These are phyloP conservation scores for Ptychochromis oligacanthus DNA, from an alignment of 2,113 vertebrate genomes.

Conservation along the genomic window DNA sequence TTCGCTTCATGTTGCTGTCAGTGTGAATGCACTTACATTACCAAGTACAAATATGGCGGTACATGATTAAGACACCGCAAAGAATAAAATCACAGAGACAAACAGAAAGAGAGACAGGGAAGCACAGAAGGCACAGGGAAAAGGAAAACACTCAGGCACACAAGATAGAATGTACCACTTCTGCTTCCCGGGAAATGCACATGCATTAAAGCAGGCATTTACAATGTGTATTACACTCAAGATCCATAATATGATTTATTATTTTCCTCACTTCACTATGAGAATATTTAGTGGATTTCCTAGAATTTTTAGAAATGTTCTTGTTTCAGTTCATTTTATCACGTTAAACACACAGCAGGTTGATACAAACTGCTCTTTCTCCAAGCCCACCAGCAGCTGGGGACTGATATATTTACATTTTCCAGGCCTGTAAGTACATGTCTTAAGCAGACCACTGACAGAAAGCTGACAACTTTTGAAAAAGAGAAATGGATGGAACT, in stretches of 20 bases:
- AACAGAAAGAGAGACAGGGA: neutral
- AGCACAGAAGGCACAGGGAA: neutral
- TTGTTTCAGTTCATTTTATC: slow-evolving; percentile 36
- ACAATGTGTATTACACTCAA: slow-evolving; percentile 70
- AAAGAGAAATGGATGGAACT: slow-evolving; percentile 56
- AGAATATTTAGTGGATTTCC: slow-evolving; percentile 14
- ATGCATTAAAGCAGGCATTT: slow-evolving; percentile 3
- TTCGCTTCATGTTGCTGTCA: neutral
- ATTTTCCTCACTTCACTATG: slow-evolving; percentile 52
- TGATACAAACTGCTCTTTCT: slow-evolving; percentile 47
- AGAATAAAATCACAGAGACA: no score
- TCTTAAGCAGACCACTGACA: slow-evolving; percentile 57
- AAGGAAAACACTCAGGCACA: neutral
- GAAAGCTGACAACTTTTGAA: slow-evolving; percentile 67
- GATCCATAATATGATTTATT: slow-evolving; percentile 62
- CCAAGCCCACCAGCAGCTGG: slow-evolving; percentile 36
- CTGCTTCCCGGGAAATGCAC: neutral
- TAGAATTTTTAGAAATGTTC: slow-evolving; percentile 33
- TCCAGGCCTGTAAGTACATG: slow-evolving; percentile 39
- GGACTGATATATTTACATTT: slow-evolving; percentile 54
- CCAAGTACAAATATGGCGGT: neutral
- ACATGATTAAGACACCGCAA: neutral
- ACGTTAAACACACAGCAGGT: slow-evolving; percentile 44
- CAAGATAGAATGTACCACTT: neutral
- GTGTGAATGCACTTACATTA: neutral